Evolutionary conservation across 2,113 vertebrate species (phyloP).

Genomic region (Corythoichthys haematopterus): DNA sequence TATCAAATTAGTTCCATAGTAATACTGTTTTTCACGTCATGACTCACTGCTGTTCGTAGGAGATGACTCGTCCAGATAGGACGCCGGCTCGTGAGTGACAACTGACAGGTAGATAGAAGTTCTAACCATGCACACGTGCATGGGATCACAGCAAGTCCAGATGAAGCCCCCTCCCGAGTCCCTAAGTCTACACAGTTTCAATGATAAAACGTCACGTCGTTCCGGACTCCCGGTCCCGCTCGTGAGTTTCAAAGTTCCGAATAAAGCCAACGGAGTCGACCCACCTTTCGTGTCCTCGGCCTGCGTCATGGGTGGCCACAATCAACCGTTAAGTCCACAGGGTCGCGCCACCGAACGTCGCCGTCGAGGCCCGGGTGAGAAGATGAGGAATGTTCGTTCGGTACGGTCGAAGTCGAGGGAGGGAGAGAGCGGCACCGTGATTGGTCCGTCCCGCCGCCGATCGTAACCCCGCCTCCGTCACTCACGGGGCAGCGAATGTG

Average conservation of each 20-base stretch:
- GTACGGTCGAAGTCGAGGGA: not conserved
- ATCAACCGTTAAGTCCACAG: conserved; percentile 1
- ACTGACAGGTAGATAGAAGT: not conserved
- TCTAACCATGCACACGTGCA: not conserved
- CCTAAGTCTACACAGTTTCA: not conserved
- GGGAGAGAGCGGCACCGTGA: not conserved
- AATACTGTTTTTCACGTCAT: not conserved
- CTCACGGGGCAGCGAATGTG: conserved; percentile 70
- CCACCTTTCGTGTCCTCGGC: conserved; percentile 32
- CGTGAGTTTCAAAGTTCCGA: not conserved
- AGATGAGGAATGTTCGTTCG: conserved; percentile 38
- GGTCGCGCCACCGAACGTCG: conserved; percentile 12
- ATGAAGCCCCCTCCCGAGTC: not conserved
- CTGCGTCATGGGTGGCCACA: conserved; percentile 32
- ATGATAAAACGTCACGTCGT: not conserved
- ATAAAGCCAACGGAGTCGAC: not conserved
- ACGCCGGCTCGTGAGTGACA: not conserved
- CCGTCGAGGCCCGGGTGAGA: conserved; percentile 13
- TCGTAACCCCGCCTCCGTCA: conserved; percentile 36
- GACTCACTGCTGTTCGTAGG: conserved; percentile 34
- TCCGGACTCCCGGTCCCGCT: not conserved
- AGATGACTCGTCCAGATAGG: conserved; percentile 26
- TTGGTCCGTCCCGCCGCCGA: conserved; percentile 15
- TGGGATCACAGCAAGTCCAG: not conserved
- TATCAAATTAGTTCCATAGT: not conserved